Conservation (phyloP, 2,797 vertebrate species). For the Momotus momota region DNA sequence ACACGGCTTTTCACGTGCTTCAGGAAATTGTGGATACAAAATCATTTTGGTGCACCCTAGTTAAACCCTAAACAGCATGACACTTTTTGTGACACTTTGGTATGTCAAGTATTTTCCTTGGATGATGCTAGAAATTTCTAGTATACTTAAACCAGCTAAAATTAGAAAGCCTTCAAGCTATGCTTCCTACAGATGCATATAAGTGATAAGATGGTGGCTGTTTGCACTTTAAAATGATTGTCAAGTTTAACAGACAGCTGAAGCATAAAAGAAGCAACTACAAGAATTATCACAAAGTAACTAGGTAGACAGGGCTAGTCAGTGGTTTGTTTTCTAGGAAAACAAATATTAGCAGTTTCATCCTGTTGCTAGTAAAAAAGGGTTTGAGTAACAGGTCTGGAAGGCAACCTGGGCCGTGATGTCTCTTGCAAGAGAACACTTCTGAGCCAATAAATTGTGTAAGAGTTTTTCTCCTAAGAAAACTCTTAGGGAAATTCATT, state of each 20-base stretch:
- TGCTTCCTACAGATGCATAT: neutral
- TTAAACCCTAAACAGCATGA: neutral
- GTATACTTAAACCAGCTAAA: neutral
- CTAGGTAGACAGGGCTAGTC: neutral
- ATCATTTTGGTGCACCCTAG: neutral
- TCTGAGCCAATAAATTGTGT: neutral
- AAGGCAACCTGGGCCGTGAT: neutral
- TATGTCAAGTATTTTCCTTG: neutral
- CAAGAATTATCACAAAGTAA: neutral
- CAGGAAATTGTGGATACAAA: neutral
- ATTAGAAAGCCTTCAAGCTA: neutral
- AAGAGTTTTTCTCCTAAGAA: neutral
- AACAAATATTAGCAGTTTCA: neutral
- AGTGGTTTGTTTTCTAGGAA: neutral
- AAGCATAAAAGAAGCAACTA: neutral
- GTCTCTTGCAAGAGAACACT: neutral
- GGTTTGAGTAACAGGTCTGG: neutral
- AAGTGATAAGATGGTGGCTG: neutral
- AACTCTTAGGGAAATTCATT: neutral
- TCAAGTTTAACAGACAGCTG: neutral
- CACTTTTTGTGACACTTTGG: neutral
- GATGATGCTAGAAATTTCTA: neutral
- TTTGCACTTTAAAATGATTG: neutral
- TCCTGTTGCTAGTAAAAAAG: neutral
- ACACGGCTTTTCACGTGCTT: fast-evolving